Base-by-base conservation (phyloP, 2,113 vertebrate species). In the Sylvilagus bachmani region DNA sequence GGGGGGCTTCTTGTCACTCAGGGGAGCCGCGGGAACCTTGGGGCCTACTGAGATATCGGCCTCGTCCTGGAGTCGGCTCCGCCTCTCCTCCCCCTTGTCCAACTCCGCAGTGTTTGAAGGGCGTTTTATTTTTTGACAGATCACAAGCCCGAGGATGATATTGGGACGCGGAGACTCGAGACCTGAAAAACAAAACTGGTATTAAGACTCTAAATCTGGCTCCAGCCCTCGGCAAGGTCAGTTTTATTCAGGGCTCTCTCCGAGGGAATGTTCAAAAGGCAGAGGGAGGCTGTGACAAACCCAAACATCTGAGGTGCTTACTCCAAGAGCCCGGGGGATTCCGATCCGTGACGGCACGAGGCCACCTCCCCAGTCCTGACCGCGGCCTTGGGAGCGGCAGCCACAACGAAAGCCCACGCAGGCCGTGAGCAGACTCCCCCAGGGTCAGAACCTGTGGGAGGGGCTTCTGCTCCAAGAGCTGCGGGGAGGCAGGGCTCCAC, bases 111-210 rank as follows among this genome's bases (percentile, higher is more conserved):
- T 89, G 49, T 16, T 74, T 66, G 98, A 98, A 22, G 97, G 98
- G 74, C 99, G 99, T 85, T 99, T 99, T 53, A 96, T 87, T 92
- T 99, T 99, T 93, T 99, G 99, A 97, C 99, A 98, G 93, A 99
- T 99, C 22, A 99, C 99, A 79, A 99, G 95, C 61, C 99, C 99
- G 49, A 99, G 98, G 93, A 99, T 99, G 86, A 99, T 98, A 98
- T 99, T 99, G 6, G 99, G 99, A 74, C 99, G 99, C 19, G 98
- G 98, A 58, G 98, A 98, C 96, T 99, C 99, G 82, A 99, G 99
- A 77, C 99, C 99, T 99, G 97, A 25, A 98, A 98, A 51, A 98
- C 92, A 98, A 79, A 97, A 2, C 3, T 17, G 31, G 58, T 38
- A 78, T 44, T 44, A 13, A 25, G 16, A 31, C 29, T 69, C 93